Conservation (phyloP, 2,888 invertebrate genomes). For the Coenonympha glycerion region DNA sequence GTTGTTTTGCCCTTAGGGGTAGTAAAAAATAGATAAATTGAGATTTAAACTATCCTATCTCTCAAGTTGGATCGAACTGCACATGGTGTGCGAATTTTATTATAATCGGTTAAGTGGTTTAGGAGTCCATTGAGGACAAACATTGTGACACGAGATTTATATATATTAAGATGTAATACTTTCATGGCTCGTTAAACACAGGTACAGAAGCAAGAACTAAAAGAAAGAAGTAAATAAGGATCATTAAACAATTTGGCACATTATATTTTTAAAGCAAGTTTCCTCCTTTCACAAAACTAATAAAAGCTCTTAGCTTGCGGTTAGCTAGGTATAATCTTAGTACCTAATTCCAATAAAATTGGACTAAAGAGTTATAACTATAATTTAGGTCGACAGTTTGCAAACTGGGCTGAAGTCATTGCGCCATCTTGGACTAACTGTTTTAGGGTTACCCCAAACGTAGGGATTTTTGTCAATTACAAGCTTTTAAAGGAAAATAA, state of each 20-base stretch:
- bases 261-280: not conserved
- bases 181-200: not conserved
- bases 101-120: no score
- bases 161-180: not conserved
- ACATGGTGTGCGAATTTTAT: no score
- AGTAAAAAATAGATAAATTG: no score
- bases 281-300: conserved; percentile 10
- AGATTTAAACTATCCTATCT: no score
- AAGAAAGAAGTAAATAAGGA: not conserved
- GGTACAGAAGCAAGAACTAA: not conserved
- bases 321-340: not conserved
- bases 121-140: no score
- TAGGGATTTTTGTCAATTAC: not conserved
- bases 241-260: conserved; percentile 17
- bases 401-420: conserved; percentile 24
- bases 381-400: conserved; percentile 26
- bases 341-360: conserved; percentile 19
- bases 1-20: no score
- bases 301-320: conserved; percentile 11
- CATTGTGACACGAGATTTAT: no score
- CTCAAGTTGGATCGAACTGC: no score
- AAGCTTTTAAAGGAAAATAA: not conserved
- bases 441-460: not conserved
- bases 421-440: conserved; percentile 12
- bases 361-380: conserved; percentile 7